Base-by-base conservation (phyloP, 2,888 invertebrate species). In the Sinohyriopsis cumingii region DNA sequence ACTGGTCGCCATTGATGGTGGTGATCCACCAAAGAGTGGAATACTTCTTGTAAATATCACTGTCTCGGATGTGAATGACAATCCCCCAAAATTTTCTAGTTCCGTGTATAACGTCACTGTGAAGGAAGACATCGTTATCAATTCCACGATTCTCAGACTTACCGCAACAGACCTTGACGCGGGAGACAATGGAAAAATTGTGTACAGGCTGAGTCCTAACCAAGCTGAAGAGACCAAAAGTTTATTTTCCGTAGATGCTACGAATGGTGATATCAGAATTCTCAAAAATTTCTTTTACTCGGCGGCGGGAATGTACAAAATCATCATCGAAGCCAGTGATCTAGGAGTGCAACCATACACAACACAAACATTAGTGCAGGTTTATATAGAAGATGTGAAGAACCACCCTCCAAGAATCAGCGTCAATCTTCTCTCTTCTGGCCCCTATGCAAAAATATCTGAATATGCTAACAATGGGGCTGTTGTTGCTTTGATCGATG, bases 81-180 rank as follows among this genome's bases (percentile, higher is more conserved):
- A 86, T 66, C 69, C 71, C 19, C 87, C 87, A 9, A 68, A 63
- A 12, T 87, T 87, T 72, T 78, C 74, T 5, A 71, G 81, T 59
- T 68, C 71, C 5, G 72, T 75, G 59, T 86, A 86, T 71, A 82
- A 80, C 33, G 72, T 80, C 9, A 77, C 82, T 9, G 83, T 86
- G 3, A 81, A 83, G 63, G 85, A 86, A 66, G 84, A 83, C 63
- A 78, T 83, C 18, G 68, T 75, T 1, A 73, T 79, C 4, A 84
- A 84, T 59, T 77, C 82, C 4, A 75, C 82, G 7, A 77, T 87
- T 57, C 65, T 84, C 53, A 79, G 79, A n/a, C 94, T 98, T 0
- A 92, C 93, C n/a, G 97, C 98, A 0, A 93, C 92, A 9, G 98
- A 98, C 88, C 92, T 93, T 54, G 98, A 98, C 86, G 93, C 94